Conservation (phyloP, 2,888 invertebrate genomes). For the Yponomeuta sedellus region DNA sequence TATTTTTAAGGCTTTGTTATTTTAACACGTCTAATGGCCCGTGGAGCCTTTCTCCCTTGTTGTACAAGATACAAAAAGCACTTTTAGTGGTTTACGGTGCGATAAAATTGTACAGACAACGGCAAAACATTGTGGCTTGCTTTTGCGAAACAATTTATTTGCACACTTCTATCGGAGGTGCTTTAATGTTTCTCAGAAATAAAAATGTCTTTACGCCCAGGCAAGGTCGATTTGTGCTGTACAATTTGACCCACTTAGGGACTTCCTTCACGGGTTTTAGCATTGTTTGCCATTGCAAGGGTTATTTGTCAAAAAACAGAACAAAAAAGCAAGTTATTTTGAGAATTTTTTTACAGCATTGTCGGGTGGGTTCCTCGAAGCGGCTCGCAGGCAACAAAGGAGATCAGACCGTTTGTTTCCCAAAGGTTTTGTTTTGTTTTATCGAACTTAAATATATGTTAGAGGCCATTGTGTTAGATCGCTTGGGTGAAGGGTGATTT, state of each 20-base stretch:
- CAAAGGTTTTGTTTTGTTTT: slow-evolving; percentile 64
- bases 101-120: slow-evolving; percentile 66
- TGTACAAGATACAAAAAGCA: slow-evolving; percentile 52
- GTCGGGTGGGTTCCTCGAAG: slow-evolving; percentile 65
- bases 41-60: slow-evolving; percentile 60
- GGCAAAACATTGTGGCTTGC: slow-evolving; percentile 69
- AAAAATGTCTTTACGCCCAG: slow-evolving; percentile 27
- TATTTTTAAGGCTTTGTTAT: slow-evolving; percentile 54
- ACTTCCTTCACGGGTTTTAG: slow-evolving; percentile 54
- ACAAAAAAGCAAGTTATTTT: slow-evolving; percentile 17
- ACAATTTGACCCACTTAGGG: slow-evolving; percentile 53
- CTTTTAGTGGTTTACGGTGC: slow-evolving; percentile 70
- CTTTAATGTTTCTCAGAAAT: slow-evolving; percentile 23
- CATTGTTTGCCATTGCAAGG: slow-evolving; percentile 33
- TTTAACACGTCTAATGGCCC: slow-evolving; percentile 54
- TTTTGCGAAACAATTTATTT: slow-evolving; percentile 34
- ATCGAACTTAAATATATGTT: slow-evolving; percentile 71
- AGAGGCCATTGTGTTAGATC: slow-evolving; percentile 64
- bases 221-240: slow-evolving; percentile 25
- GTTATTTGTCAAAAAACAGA: slow-evolving; percentile 1
- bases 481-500: slow-evolving; percentile 54
- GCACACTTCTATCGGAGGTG: slow-evolving; percentile 32
- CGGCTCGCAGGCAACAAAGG: slow-evolving; percentile 54
- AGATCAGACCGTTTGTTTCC: slow-evolving; percentile 54
- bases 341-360: slow-evolving; percentile 43